These are phyloP conservation scores for Madoqua kirkii DNA, from an alignment of 2,113 vertebrate genomes.

Conservation along the genomic window DNA sequence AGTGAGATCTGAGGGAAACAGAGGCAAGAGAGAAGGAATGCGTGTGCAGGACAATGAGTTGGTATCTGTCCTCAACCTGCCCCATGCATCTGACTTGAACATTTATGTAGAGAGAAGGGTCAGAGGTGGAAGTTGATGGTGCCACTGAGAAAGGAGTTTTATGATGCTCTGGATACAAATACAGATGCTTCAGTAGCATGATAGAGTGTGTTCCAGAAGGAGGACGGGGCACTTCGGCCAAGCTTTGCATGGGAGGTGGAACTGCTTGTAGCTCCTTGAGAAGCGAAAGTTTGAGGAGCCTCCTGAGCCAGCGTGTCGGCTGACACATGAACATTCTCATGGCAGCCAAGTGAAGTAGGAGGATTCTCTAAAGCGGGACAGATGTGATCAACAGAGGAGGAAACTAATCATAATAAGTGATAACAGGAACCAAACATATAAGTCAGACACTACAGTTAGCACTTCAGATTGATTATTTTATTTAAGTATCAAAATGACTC, in stretches of 20 bases:
- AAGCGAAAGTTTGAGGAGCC: not conserved
- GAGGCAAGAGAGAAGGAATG: not conserved
- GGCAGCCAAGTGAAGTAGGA: not conserved
- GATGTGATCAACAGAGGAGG: not conserved
- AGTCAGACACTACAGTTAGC: not conserved
- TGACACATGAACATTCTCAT: not conserved
- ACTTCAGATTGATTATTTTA: not conserved
- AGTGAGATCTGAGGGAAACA: not conserved
- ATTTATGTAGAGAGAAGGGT: not conserved
- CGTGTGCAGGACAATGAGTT: not conserved
- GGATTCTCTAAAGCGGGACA: not conserved
- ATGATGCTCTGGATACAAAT: not conserved
- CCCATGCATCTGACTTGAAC: not conserved
- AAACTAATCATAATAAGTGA: not conserved
- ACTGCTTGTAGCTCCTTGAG: not conserved
- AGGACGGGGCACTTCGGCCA: not conserved
- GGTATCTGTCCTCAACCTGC: not conserved
- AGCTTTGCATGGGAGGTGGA: not conserved
- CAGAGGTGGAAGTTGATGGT: not conserved
- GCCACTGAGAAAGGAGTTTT: not conserved
- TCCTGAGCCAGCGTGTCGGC: not conserved
- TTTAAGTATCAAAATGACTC: constrained; percentile 29
- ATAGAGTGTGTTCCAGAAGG: not conserved
- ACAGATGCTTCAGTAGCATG: not conserved
- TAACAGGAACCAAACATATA: not conserved